phyloP scores from a whole-genome alignment of 2,888 invertebrate genomes.

The Lumbricus terrestris region DNA sequence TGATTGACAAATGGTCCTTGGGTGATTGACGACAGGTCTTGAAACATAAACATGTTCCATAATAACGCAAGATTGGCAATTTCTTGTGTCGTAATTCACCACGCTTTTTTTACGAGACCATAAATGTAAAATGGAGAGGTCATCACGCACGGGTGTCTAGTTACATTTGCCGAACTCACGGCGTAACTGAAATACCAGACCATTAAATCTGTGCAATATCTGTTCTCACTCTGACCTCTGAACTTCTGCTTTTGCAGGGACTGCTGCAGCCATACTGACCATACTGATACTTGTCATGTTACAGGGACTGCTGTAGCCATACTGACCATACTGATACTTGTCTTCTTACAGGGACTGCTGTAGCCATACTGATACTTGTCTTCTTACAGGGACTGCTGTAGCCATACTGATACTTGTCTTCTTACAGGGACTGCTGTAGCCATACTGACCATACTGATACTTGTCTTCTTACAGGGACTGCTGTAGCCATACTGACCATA shows the following conservation, averaged over 20 bases:
- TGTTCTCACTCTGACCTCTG: not conserved
- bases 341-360: no score
- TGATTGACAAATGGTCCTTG: no score
- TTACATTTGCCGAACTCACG: not conserved
- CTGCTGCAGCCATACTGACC: no score
- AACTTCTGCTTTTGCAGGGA: not conserved
- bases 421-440: no score
- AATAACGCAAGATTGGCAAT: not conserved
- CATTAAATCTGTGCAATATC: not conserved
- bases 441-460: no score
- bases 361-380: no score
- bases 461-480: no score
- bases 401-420: no score
- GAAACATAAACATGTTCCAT: not conserved
- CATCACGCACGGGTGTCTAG: not conserved
- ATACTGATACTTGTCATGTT: not conserved
- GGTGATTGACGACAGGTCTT: not conserved
- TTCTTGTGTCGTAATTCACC: not conserved
- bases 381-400: no score
- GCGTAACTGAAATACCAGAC: not conserved
- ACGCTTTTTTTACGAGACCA: not conserved
- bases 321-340: conserved; percentile 93
- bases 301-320: conserved; percentile 84
- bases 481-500: no score
- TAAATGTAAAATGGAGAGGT: not conserved